Base-by-base conservation (phyloP, 2,113 vertebrate species). In the Ranitomeya variabilis region DNA sequence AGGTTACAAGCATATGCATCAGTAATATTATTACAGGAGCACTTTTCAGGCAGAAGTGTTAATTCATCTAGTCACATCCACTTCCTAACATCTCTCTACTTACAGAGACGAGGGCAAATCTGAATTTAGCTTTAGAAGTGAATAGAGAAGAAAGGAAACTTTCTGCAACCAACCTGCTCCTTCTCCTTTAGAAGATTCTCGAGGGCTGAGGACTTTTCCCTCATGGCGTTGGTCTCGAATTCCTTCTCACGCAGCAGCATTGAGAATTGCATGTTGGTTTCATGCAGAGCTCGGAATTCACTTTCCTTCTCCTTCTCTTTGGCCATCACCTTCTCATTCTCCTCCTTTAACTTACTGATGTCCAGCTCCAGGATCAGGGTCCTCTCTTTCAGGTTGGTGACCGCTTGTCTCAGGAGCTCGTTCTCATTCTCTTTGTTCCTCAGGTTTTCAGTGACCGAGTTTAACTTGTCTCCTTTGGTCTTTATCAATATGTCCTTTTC, bases 401-500 rank as follows among this genome's bases (percentile, higher is more conserved):
- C 97, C 0, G 97, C 97, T 93, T 99, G 98, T 91, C 97, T 97
- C 90, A 99, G 91, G 89, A 99, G 95, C 87, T 99, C 97, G 9
- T 98, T 98, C 93, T 99, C 98, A 54, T 94, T 97, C 90, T 97
- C 96, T 14, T 97, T 97, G 93, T 97, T 98, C 6, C 96, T 94
- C 52, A 99, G 94, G 12, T 93, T 93, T 92, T 99, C 97, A 57
- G 93, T 96, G 74, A 97, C 93, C 9, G 97, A 96, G 83, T 91
- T 89, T 14, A 99, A 93, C 55, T 99, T 96, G 91, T 99, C 98
- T 11, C 97, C 96, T 93, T 97, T 98, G 89, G 95, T 96, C 94
- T 99, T 99, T 93, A 99, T 99, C 85, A 99, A 92, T 81, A 99
- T 93, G 91, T 99, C 98, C 91, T 99, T 99, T 90, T 99, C 98